Conservation (phyloP, 2,797 vertebrate species). For the Periparus ater region DNA sequence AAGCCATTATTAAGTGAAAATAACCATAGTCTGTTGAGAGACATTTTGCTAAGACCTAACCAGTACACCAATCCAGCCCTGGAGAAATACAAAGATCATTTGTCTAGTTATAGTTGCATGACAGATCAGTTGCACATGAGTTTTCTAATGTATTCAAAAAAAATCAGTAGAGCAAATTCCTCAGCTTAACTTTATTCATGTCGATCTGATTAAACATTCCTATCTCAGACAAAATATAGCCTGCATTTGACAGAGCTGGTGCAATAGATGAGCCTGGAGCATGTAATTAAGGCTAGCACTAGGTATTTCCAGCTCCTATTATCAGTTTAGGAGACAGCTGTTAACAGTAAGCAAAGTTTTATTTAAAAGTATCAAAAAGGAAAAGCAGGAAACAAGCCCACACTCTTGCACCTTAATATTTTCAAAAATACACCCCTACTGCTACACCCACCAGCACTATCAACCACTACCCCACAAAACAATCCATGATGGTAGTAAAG, state of each 20-base stretch:
- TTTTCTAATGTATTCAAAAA: neutral
- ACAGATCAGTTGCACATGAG: neutral
- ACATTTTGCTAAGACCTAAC: neutral
- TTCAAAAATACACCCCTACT: neutral
- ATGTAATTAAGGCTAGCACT: conserved; percentile 1
- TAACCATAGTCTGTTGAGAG: neutral
- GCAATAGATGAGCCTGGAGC: neutral
- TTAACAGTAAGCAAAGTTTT: neutral
- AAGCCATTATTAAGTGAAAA: neutral
- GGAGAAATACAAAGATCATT: neutral
- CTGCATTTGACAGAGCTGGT: conserved; percentile 14
- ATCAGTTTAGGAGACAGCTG: neutral
- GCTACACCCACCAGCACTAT: neutral
- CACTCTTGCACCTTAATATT: neutral
- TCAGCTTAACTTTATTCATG: neutral
- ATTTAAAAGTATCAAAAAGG: neutral
- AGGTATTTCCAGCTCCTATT: neutral
- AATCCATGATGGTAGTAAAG: neutral
- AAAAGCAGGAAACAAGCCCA: neutral
- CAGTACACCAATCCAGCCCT: neutral
- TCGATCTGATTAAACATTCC: neutral
- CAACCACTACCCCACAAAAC: neutral
- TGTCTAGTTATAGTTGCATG: neutral
- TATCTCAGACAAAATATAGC: neutral
- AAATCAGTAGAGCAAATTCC: neutral